Base-by-base conservation (phyloP, 2,113 vertebrate species). In the Dascyllus trimaculatus region DNA sequence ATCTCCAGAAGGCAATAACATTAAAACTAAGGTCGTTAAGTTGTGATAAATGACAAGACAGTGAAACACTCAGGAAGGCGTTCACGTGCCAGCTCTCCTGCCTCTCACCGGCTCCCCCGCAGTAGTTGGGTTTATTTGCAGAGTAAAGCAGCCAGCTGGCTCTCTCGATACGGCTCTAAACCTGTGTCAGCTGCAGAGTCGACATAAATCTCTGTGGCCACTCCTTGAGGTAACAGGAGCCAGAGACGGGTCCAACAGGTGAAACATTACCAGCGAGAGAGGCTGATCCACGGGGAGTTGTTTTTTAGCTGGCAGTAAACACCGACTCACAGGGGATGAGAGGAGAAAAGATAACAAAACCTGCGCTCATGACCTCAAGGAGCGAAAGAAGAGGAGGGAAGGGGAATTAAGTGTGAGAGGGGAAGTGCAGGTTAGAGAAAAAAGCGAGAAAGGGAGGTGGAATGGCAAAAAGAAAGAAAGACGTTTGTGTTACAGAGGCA, bases 1-100 rank as follows among this genome's bases (percentile, higher is more conserved):
- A 85, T 90, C 87, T 91, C 85, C 77, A 81, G 73, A 81, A 88
- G 77, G 90, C 76, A 88, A 88, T 91, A 87, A 85, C 82, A 83
- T 88, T 90, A 88, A 83, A 91, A 85, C 80, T 75, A 74, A 85
- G 82, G 81, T 76, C 76, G 75, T 91, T 90, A 85, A 68, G 71
- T 71, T 60, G 76, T 90, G 87, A 92, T 87, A 38, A 89, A 93
- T 90, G 89, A 78, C 54, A 24, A 84, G 66, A 86, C 48, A 46
- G 59, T 35, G 38, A 46, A 25, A 66, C 67, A 49, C 85, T 63
- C 46, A 21, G 78, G 78, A 73, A 81, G 71, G 59, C 29, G 17
- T 81, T 87, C 78, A 69, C 48, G 35, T 81, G 78, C 81, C 86
- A 82, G 64, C 87, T 79, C 74, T 71, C 57, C 67, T 60, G 49